These are phyloP conservation scores for Oreochromis tanganicae DNA, from an alignment of 2,113 vertebrate species.

Conservation along the genomic window DNA sequence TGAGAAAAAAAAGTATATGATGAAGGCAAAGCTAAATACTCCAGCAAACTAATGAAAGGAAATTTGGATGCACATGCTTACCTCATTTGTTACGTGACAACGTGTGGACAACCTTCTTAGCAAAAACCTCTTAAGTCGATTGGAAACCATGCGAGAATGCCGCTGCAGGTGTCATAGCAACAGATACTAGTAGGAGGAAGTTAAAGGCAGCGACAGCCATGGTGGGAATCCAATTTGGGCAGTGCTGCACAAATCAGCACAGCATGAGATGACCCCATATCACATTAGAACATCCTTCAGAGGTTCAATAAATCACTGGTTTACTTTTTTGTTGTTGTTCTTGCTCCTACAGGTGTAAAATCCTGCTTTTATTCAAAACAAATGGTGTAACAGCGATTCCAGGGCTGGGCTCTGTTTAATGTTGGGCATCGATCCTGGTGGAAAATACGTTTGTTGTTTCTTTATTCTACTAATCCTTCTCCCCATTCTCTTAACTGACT, in stretches of 20 bases:
- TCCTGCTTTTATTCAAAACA: conserved; percentile 1
- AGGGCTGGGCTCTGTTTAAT: neutral
- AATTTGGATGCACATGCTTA: neutral
- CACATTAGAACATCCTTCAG: conserved; percentile 19
- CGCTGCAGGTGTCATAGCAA: conserved; percentile 41
- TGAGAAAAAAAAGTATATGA: neutral
- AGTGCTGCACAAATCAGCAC: conserved; percentile 23
- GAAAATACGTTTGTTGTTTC: neutral
- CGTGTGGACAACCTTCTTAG: neutral
- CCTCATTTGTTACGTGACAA: neutral
- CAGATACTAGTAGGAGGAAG: conserved; percentile 36
- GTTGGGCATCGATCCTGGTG: neutral
- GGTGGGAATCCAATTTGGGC: conserved; percentile 38
- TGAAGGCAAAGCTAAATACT: neutral
- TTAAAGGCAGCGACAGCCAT: conserved; percentile 16
- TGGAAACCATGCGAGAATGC: conserved; percentile 47
- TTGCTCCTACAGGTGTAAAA: conserved; percentile 6
- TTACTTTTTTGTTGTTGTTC: neutral
- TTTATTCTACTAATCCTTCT: neutral
- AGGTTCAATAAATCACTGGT: conserved; percentile 20
- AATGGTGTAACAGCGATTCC: neutral
- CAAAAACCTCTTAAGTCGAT: neutral
- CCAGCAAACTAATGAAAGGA: neutral
- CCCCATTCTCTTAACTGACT: neutral
- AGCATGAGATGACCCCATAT: conserved; percentile 24